A percentile compares a stretch with the other conserved stretches of the same genome.
phyloP scores from a whole-genome alignment of 2,797 vertebrate genomes.

The Chelidonichthys spinosus region DNA sequence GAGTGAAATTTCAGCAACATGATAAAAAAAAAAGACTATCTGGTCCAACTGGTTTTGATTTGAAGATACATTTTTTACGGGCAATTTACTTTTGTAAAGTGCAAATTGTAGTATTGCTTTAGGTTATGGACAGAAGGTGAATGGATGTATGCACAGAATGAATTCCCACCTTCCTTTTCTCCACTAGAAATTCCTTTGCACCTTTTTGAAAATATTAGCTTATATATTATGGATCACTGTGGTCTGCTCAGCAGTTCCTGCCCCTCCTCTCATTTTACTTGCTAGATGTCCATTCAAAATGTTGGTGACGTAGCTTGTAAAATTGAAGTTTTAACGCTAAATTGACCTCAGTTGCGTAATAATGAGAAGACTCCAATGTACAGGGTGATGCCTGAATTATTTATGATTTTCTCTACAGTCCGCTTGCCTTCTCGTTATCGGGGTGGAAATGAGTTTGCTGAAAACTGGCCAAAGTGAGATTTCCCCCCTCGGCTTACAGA shows the following conservation, averaged over 20 bases:
- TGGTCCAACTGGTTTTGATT: constrained; percentile 3
- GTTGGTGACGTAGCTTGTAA: constrained; percentile 40
- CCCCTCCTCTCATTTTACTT: constrained; percentile 5
- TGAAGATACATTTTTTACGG: neutral
- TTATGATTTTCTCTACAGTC: constrained; percentile 65
- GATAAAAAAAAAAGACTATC: constrained; percentile 1
- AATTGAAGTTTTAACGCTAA: constrained; percentile 52
- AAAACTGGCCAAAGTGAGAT: constrained; percentile 77
- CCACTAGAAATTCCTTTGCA: neutral
- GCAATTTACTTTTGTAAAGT: no score
- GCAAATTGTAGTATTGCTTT: neutral
- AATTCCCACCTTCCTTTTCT: neutral
- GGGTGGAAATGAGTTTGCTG: constrained; percentile 72
- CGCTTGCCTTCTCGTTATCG: constrained; percentile 58
- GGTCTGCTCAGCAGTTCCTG: neutral
- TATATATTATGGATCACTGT: neutral
- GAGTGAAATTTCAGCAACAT: neutral
- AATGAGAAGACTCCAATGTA: constrained; percentile 47
- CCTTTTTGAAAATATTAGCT: neutral
- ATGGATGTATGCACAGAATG: neutral
- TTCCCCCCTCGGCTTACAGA: constrained; percentile 69
- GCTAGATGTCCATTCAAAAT: neutral
- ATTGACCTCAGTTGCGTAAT: constrained; percentile 57
- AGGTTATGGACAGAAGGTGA: neutral
- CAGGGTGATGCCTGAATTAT: constrained; percentile 66